Evolutionary conservation across 1,140 invertebrate genomes (phyloP).

Genomic region (Heliconius congener): DNA sequence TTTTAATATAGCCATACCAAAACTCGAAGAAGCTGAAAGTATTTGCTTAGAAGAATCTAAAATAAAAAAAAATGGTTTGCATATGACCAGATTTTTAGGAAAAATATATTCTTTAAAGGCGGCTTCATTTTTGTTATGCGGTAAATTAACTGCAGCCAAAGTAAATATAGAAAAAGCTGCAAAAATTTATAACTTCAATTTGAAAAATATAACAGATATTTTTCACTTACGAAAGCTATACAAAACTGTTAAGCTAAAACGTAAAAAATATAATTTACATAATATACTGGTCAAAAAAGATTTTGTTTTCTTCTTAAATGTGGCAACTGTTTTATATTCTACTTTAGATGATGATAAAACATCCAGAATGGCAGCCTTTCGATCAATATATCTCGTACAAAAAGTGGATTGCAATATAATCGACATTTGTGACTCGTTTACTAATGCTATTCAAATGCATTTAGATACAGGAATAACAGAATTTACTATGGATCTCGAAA

Average conservation of each 20-base stretch:
- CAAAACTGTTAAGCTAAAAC: conserved; percentile 48
- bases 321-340: conserved; percentile 64
- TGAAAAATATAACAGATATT: conserved; percentile 58
- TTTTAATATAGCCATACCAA: conserved; percentile 54
- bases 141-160: conserved; percentile 59
- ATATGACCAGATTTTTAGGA: conserved; percentile 53
- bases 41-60: conserved; percentile 46
- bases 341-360: conserved; percentile 58
- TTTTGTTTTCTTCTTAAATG: conserved; percentile 71
- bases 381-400: conserved; percentile 62
- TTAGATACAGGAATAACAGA: conserved; percentile 58
- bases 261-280: conserved; percentile 51
- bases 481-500: conserved; percentile 58
- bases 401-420: conserved; percentile 57
- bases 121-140: conserved; percentile 54
- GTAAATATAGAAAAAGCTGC: conserved; percentile 55
- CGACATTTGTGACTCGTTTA: conserved; percentile 63
- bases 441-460: conserved; percentile 65
- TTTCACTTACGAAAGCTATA: conserved; percentile 51
- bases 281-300: conserved; percentile 56
- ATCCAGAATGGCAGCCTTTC: conserved; percentile 57
- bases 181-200: conserved; percentile 57
- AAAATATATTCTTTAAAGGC: conserved; percentile 69
- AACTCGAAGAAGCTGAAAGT: conserved; percentile 69
- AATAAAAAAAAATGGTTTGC: neutral